Percentiles rank a stretch among this genome's conserved stretches.
These are phyloP conservation scores for Folsomia candida DNA, from an alignment of 2,888 invertebrate genomes.

Conservation along the genomic window DNA sequence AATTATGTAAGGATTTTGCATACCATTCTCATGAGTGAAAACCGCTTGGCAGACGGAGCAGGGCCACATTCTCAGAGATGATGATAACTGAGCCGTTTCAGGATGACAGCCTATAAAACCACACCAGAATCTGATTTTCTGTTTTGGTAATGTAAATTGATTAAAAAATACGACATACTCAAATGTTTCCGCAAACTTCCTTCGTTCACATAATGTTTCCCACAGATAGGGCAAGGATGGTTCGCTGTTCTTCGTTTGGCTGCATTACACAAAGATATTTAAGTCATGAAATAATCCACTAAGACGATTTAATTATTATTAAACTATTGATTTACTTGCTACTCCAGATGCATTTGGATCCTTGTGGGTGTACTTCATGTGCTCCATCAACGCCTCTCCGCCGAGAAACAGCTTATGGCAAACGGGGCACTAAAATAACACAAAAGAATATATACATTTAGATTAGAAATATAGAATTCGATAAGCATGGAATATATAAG, in stretches of 20 bases:
- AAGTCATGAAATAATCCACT: neutral
- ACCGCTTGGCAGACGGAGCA: slow-evolving; percentile 93
- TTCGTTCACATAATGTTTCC: slow-evolving; percentile 93
- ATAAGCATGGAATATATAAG: too few species aligned
- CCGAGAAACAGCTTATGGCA: slow-evolving; percentile 93
- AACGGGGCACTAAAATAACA: too few species aligned
- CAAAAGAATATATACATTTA: too few species aligned
- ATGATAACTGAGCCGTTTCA: slow-evolving; percentile 80
- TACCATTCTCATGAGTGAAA: slow-evolving; percentile 91
- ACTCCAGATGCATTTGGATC: slow-evolving; percentile 85
- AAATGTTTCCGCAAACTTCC: slow-evolving; percentile 88
- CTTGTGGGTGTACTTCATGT: slow-evolving; percentile 84
- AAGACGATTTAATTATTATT: neutral
- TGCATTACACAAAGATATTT: slow-evolving; percentile 61
- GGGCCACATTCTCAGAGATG: slow-evolving; percentile 86
- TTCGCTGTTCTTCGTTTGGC: slow-evolving; percentile 91
- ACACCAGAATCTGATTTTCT: neutral
- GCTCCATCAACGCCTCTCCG: slow-evolving; percentile 91
- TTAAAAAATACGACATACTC: slow-evolving; percentile 57
- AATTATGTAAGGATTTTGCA: slow-evolving; percentile 39
- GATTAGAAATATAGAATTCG: too few species aligned
- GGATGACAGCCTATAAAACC: slow-evolving; percentile 67
- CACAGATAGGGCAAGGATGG: slow-evolving; percentile 92
- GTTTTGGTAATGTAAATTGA: neutral
- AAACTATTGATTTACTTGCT: slow-evolving; percentile 83